Percentiles rank a stretch among this genome's conserved stretches.
These are phyloP conservation scores for Calyptomena viridis DNA, from an alignment of 2,113 vertebrate species.

Conservation along the genomic window DNA sequence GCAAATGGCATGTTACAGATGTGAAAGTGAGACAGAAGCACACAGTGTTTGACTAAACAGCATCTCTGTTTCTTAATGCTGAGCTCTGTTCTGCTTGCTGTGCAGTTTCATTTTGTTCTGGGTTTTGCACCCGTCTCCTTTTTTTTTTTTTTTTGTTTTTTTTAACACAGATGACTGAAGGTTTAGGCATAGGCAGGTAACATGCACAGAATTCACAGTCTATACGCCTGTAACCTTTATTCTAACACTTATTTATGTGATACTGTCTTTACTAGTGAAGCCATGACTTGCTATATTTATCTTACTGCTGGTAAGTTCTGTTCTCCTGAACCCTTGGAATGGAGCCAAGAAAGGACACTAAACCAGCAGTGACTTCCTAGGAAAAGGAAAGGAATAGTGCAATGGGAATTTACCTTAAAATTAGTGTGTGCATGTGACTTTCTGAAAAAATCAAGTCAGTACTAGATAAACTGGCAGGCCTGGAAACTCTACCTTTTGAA, in stretches of 20 bases:
- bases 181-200: background rate
- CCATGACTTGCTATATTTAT: background rate
- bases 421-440: background rate
- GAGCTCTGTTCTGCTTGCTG: background rate
- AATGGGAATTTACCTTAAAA: background rate
- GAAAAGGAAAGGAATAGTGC: background rate
- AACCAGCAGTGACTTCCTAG: background rate
- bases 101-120: background rate
- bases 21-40: background rate
- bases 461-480: background rate
- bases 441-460: background rate
- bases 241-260: background rate
- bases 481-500: background rate
- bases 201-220: background rate
- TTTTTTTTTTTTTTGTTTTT: background rate
- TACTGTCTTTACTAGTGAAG: background rate
- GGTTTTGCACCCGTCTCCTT: fast-evolving
- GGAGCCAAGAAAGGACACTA: background rate
- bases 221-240: background rate
- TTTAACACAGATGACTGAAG: background rate
- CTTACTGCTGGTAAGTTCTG: background rate
- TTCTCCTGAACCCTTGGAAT: background rate
- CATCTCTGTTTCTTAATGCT: background rate
- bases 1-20: background rate
- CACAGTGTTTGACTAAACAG: background rate